phyloP scores from a whole-genome alignment of 92 coral and sea anemone genomes.

The Palythoa caribaeorum region DNA sequence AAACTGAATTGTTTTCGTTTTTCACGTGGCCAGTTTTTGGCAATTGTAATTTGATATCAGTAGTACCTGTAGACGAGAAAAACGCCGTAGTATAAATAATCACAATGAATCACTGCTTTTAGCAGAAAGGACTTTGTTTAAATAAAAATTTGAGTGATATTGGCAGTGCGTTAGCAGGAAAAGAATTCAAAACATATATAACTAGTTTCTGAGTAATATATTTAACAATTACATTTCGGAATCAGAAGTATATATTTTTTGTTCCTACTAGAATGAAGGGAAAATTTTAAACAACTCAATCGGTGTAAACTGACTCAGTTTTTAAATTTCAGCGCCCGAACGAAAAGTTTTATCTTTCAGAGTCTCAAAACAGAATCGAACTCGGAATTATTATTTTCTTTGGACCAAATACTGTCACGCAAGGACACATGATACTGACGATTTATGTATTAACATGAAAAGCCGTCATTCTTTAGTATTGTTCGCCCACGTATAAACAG shows the following conservation, averaged over 20 bases:
- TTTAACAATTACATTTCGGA: background rate
- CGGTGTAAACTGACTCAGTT: no score
- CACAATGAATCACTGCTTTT: no score
- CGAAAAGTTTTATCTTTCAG: no score
- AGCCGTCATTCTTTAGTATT: slow-evolving; percentile 6
- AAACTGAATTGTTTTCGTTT: no score
- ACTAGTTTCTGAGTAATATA: background rate
- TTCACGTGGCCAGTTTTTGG: no score
- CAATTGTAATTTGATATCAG: no score
- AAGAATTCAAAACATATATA: background rate
- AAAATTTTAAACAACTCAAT: background rate
- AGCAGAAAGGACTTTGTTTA: background rate
- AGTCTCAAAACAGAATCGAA: no score
- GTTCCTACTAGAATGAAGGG: background rate
- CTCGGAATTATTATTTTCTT: background rate
- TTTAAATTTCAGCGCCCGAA: no score
- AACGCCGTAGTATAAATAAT: background rate
- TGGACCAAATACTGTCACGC: background rate
- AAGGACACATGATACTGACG: background rate
- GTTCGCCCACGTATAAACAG: background rate
- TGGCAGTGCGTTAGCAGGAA: background rate
- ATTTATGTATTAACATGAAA: no score
- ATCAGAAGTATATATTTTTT: background rate
- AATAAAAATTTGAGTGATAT: background rate
- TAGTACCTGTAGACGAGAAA: background rate